Evolutionary conservation across 2,888 invertebrate genomes (phyloP), one percentile per base, ranked within the genome.

Genomic region (Diachrysia chrysitis): DNA sequence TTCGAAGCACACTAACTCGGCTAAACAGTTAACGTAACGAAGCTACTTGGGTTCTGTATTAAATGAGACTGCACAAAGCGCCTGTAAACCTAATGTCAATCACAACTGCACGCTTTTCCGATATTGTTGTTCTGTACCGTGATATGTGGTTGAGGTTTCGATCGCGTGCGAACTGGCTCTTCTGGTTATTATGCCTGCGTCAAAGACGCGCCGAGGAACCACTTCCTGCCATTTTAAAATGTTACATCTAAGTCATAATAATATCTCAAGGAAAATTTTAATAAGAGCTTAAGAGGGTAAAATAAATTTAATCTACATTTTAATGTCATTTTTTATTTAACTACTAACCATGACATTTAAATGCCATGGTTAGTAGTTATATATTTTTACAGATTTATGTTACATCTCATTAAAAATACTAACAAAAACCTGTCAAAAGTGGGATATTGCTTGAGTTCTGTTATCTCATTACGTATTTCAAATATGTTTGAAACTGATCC

Each of bases 181-280:
- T 76, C 63, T 76, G 29, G 3, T 19, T 35, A 3, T 19, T 35
- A 51, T 21, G 12, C 19, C 48, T 51, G 48, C 14, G 19, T 12
- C 21, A 21, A 12, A 12, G 48, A 51, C 21, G 71, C 46, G 65
- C 61, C 21, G 55, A 69, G 68, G 65, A 57, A 37, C 70, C 66
- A 66, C 74, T 79, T 71, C 68, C 66, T 69, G 62, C 63, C 54
- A 72, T 66, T 66, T 60, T 61, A 71, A 60, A 65, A 66, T 63
- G 56, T 64, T 42, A 53, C 57, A 72, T 48, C 59, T 66, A 60
- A 29, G 37, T 32, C 23, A 37, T 58, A 51, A 17, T 54, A 25
- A 48, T 51, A 25, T 71, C 56, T 68, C 58, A 59, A 23, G 58
- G 37, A 61, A 58, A 25, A 61, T 58, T 32, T 56, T 29, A 60